phyloP scores from a whole-genome alignment of 2,113 vertebrate species.

The Saccopteryx leptura region DNA sequence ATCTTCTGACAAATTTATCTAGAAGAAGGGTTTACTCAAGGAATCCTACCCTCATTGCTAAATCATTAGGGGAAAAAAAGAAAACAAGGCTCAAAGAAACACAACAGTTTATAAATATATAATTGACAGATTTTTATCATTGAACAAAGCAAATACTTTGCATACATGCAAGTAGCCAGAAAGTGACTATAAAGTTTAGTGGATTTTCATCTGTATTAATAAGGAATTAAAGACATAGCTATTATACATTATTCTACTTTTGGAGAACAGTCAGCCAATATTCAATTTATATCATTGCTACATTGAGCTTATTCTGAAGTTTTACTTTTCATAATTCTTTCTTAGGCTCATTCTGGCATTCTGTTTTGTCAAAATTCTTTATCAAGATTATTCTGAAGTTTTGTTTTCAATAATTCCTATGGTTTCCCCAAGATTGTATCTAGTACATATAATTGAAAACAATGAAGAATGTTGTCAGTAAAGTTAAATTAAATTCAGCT shows the following conservation, averaged over 20 bases:
- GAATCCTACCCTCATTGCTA: neutral
- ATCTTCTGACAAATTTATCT: slow-evolving; percentile 3
- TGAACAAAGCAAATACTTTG: neutral
- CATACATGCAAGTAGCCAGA: neutral
- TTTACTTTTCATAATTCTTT: slow-evolving; percentile 1
- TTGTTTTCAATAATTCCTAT: neutral
- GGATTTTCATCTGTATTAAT: neutral
- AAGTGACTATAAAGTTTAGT: neutral
- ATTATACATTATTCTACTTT: neutral
- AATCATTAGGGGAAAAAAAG: neutral
- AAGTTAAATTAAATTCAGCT: neutral
- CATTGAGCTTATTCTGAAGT: neutral
- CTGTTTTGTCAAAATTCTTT: slow-evolving; percentile 1
- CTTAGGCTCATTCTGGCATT: neutral
- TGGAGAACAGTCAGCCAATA: neutral
- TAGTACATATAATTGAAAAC: neutral
- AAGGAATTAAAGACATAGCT: neutral
- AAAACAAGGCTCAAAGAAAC: neutral
- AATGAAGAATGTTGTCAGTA: neutral
- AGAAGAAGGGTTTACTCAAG: neutral
- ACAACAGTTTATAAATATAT: neutral
- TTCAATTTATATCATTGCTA: neutral
- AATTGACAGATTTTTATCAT: neutral
- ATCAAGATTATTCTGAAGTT: neutral
- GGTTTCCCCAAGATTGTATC: neutral